Conservation (phyloP, 2,797 vertebrate species). For the Syngnathus rostellatus region DNA sequence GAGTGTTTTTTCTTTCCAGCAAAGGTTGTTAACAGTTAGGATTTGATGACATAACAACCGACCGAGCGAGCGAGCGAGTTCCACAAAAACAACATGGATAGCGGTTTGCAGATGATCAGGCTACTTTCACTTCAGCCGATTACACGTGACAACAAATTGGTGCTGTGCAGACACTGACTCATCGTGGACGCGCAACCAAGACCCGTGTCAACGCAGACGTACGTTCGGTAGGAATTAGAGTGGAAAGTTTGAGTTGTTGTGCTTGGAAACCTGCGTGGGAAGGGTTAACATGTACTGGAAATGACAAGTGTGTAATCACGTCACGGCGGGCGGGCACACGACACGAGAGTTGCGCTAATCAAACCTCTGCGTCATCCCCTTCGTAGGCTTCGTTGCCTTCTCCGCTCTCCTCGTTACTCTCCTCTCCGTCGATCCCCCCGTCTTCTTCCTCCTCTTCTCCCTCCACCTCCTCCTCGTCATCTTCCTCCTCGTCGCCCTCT, state of each 20-base stretch:
- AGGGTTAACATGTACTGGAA: conserved; percentile 13
- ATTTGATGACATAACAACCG: background rate
- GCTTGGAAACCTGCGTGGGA: conserved; percentile 23
- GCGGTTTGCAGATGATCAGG: conserved; percentile 5
- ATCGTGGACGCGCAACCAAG: conserved; percentile 13
- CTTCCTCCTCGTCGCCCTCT: conserved; percentile 63
- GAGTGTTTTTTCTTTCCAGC: background rate
- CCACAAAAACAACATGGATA: background rate
- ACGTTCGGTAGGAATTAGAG: conserved; percentile 7
- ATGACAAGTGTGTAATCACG: conserved; percentile 6
- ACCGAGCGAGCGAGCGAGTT: background rate
- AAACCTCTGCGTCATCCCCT: conserved; percentile 85
- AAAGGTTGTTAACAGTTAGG: conserved; percentile 1
- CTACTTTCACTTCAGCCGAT: conserved; percentile 11
- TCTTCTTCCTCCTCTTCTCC: conserved; percentile 90
- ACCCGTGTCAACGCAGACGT: conserved; percentile 11
- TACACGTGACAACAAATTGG: conserved; percentile 5
- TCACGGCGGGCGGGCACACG: background rate
- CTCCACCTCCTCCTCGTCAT: conserved; percentile 85
- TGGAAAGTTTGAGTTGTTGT: conserved; percentile 42
- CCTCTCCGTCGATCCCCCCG: conserved; percentile 83
- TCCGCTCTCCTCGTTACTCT: conserved; percentile 88
- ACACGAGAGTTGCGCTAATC: conserved; percentile 8
- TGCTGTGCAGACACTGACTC: conserved; percentile 45
- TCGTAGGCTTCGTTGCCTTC: conserved; percentile 90